Evolutionary conservation across 2,797 vertebrate genomes (phyloP).

Genomic region (Tangara arthus): DNA sequence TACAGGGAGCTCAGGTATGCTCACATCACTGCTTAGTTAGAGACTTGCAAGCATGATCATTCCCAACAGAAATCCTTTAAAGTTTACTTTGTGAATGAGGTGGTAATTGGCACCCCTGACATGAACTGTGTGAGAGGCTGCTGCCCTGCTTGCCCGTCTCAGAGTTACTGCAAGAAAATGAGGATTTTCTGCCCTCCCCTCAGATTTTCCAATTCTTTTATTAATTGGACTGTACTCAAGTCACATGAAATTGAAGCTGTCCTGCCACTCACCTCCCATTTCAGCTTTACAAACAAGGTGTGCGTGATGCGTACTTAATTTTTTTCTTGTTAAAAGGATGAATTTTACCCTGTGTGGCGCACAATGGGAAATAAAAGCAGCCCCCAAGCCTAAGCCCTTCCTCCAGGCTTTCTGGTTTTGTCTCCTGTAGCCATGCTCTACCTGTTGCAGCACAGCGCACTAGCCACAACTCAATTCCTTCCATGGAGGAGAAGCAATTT

Average conservation of each 20-base stretch:
- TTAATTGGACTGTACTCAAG: neutral
- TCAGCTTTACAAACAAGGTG: neutral
- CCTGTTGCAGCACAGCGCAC: neutral
- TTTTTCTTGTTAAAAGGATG: neutral
- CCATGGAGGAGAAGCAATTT: neutral
- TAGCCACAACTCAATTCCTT: neutral
- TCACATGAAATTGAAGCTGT: neutral
- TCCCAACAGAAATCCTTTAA: neutral
- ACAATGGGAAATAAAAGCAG: neutral
- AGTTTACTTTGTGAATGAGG: neutral
- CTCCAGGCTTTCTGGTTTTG: neutral
- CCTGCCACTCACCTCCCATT: neutral
- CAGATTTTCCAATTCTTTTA: neutral
- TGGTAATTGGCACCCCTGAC: neutral
- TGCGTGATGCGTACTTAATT: fast-evolving
- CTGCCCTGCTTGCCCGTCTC: neutral
- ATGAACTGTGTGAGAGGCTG: neutral
- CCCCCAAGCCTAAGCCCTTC: neutral
- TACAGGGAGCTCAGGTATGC: neutral
- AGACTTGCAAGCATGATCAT: neutral
- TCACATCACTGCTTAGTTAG: neutral
- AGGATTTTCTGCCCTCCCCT: neutral
- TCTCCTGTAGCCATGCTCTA: neutral
- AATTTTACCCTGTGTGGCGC: neutral
- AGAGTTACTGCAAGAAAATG: neutral